phyloP scores from a whole-genome alignment of 2,113 vertebrate species.

The Psephotus haematonotus region DNA sequence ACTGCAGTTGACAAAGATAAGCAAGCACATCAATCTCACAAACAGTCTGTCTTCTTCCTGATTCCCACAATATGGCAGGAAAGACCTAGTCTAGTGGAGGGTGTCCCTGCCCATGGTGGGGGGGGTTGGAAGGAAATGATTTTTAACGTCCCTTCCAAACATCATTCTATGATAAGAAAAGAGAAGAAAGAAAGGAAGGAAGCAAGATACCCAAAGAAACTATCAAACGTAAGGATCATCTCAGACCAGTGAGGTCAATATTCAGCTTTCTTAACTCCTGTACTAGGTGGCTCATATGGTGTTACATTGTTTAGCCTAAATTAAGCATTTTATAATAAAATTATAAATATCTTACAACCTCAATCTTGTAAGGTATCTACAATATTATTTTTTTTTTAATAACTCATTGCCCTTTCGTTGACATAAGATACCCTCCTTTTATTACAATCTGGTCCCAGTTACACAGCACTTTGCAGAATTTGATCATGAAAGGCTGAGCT shows the following conservation, averaged over 20 bases:
- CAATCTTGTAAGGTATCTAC: fast-evolving
- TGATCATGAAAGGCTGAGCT: background rate
- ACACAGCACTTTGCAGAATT: background rate
- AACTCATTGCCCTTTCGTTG: background rate
- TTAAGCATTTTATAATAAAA: background rate
- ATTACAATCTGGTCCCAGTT: background rate
- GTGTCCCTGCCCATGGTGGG: background rate
- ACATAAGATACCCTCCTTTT: background rate
- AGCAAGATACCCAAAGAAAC: background rate
- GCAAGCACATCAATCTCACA: background rate
- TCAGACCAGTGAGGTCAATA: background rate
- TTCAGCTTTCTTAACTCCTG: background rate
- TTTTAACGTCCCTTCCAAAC: background rate
- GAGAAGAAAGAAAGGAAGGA: background rate
- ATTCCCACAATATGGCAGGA: background rate
- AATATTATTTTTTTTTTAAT: background rate
- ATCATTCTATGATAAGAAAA: background rate
- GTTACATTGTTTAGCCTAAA: background rate
- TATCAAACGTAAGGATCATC: background rate
- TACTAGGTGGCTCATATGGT: background rate
- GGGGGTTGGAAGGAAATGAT: background rate
- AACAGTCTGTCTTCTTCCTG: background rate
- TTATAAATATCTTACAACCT: background rate
- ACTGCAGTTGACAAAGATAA: background rate
- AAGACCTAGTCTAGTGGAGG: background rate